These are phyloP conservation scores for Mus spicilegus DNA, from an alignment of 2,113 vertebrate species.

Conservation along the genomic window DNA sequence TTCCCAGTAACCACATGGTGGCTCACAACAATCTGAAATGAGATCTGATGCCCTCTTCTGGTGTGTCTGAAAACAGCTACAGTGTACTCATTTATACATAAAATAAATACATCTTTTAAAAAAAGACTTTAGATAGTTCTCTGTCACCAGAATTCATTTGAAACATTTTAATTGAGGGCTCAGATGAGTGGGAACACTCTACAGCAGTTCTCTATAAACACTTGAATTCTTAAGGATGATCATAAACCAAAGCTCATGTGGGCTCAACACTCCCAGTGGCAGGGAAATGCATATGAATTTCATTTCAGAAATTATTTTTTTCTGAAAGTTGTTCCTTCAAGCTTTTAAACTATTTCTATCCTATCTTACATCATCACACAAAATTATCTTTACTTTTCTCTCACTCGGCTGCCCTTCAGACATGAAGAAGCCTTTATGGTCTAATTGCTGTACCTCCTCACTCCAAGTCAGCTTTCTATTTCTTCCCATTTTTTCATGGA, in stretches of 20 bases:
- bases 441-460: background rate
- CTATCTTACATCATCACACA: conserved; percentile 39
- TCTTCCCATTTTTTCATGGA: conserved; percentile 41
- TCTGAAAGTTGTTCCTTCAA: background rate
- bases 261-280: background rate
- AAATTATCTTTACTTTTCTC: conserved; percentile 48
- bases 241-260: background rate
- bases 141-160: conserved; percentile 34
- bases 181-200: background rate
- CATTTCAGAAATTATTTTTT: conserved; percentile 51
- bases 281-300: conserved; percentile 41
- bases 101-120: too few relatives aligned
- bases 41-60: too few relatives aligned
- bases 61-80: too few relatives aligned
- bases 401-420: conserved; percentile 28
- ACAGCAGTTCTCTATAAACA: background rate
- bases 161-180: conserved; percentile 16
- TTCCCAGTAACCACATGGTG: too few relatives aligned
- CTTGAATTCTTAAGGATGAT: background rate
- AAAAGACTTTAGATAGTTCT: background rate
- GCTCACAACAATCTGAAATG: too few relatives aligned
- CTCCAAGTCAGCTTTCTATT: background rate
- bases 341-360: conserved; percentile 31
- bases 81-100: too few relatives aligned
- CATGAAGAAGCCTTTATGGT: background rate